phyloP scores from a whole-genome alignment of 1,140 invertebrate genomes.

The Lerema accius region DNA sequence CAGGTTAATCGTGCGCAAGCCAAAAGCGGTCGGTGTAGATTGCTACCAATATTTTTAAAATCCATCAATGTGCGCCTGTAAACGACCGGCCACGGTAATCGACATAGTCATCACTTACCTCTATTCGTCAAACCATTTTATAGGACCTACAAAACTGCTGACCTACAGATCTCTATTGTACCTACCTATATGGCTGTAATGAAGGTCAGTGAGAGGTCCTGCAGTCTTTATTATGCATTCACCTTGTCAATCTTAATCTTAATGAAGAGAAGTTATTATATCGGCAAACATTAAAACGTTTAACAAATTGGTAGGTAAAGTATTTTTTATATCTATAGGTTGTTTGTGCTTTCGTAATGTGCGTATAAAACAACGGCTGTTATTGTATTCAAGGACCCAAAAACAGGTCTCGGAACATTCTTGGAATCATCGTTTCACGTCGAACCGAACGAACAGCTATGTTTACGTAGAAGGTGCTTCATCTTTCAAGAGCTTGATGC shows the following conservation, averaged over 20 bases:
- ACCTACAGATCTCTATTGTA: background rate
- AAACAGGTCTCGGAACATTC: slow-evolving; percentile 18
- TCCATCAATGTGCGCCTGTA: slow-evolving; percentile 27
- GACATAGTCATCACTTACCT: background rate
- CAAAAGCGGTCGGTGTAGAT: slow-evolving; percentile 30
- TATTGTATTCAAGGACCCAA: slow-evolving; percentile 13
- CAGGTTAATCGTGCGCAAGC: slow-evolving; percentile 44
- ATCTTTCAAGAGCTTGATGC: slow-evolving; percentile 52
- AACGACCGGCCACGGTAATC: slow-evolving; percentile 7
- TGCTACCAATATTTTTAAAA: slow-evolving; percentile 36
- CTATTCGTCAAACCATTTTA: background rate
- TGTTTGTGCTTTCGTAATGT: slow-evolving; percentile 9
- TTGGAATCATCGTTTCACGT: slow-evolving; percentile 21
- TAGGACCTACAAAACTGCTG: background rate
- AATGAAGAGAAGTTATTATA: too few species aligned
- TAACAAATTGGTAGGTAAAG: too few species aligned
- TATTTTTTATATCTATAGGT: too few species aligned
- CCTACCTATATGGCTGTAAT: background rate
- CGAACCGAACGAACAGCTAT: slow-evolving; percentile 36
- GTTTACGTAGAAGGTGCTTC: slow-evolving; percentile 43
- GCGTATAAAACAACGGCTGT: slow-evolving; percentile 1
- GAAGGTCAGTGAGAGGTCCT: background rate
- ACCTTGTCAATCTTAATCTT: background rate
- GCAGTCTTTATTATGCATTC: background rate
- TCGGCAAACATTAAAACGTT: too few species aligned